Conservation (phyloP, 2,888 invertebrate species). For the Caenorhabditis macrosperma region DNA sequence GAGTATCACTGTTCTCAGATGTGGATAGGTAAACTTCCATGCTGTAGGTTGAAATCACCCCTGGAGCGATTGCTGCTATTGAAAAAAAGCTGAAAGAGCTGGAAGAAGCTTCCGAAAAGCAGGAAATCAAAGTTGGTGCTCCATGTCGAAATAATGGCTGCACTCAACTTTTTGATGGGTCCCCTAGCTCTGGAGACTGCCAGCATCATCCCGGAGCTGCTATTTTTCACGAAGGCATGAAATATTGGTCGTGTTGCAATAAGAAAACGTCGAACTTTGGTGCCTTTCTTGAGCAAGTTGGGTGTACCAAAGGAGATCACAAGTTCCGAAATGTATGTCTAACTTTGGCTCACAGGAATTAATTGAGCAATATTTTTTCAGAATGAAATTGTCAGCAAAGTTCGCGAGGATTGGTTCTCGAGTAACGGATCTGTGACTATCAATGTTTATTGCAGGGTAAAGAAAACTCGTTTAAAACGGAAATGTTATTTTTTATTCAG, state of each 20-base stretch:
- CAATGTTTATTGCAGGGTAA: slow-evolving; percentile 75
- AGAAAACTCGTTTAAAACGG: no score
- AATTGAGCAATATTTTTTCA: slow-evolving; percentile 37
- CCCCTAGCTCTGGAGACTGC: slow-evolving; percentile 8
- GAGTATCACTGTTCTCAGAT: background rate
- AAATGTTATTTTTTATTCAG: background rate
- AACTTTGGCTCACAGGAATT: background rate
- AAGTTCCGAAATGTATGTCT: slow-evolving; percentile 86
- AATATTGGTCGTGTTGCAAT: slow-evolving; percentile 86
- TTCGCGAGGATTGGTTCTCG: slow-evolving; percentile 79
- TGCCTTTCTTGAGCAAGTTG: slow-evolving; percentile 91
- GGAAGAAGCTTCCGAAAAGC: slow-evolving; percentile 7
- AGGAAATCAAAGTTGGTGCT: slow-evolving; percentile 68
- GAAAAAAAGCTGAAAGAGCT: slow-evolving; percentile 55
- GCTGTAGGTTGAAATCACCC: slow-evolving; percentile 61
- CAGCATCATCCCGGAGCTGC: slow-evolving; percentile 55
- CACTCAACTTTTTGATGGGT: slow-evolving; percentile 55
- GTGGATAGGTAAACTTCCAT: background rate
- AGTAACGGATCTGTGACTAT: slow-evolving; percentile 74
- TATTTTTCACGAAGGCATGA: slow-evolving; percentile 77
- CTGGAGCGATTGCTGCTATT: slow-evolving; percentile 60
- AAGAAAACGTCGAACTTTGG: slow-evolving; percentile 94
- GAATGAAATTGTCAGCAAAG: slow-evolving; percentile 75
- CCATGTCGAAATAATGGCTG: slow-evolving; percentile 75
- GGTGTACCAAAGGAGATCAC: slow-evolving; percentile 90